Evolutionary conservation across 1,140 invertebrate species (phyloP).

Genomic region (Danaus plexippus): DNA sequence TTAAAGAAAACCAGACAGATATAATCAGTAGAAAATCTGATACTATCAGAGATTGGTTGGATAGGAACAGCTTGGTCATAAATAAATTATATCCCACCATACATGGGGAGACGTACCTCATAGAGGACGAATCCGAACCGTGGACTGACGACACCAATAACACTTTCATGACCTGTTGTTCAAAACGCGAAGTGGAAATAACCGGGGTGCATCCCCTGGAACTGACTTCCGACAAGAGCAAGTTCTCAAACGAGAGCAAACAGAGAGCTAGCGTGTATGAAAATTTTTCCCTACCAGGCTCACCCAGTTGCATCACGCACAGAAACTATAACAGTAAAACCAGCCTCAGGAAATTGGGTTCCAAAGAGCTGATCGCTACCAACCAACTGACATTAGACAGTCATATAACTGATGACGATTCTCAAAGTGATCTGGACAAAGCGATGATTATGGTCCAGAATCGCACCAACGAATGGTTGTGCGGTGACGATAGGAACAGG

Average conservation of each 20-base stretch:
- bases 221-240: slow-evolving; percentile 35
- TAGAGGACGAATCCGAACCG: slow-evolving; percentile 42
- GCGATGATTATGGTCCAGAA: slow-evolving; percentile 53
- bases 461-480: slow-evolving; percentile 56
- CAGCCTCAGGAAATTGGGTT: slow-evolving; percentile 39
- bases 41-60: slow-evolving; percentile 61
- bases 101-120: slow-evolving; percentile 39
- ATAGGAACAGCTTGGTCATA: slow-evolving; percentile 49
- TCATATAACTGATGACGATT: slow-evolving; percentile 34
- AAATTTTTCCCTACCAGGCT: slow-evolving; percentile 58
- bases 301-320: slow-evolving; percentile 52
- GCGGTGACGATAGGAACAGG: slow-evolving; percentile 25
- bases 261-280: slow-evolving; percentile 48
- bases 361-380: slow-evolving; percentile 13
- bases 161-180: slow-evolving; percentile 47
- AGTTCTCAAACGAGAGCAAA: slow-evolving; percentile 18
- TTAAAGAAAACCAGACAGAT: slow-evolving; percentile 27
- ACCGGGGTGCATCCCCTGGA: slow-evolving; percentile 54
- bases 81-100: slow-evolving; percentile 64
- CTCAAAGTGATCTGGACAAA: slow-evolving; percentile 40
- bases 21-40: slow-evolving; percentile 48
- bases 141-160: slow-evolving; percentile 32
- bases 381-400: slow-evolving; percentile 26
- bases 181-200: slow-evolving; percentile 46
- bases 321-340: slow-evolving; percentile 57